Evolutionary conservation across 1,140 invertebrate species (phyloP).

Genomic region (Leptinotarsa defecta): DNA sequence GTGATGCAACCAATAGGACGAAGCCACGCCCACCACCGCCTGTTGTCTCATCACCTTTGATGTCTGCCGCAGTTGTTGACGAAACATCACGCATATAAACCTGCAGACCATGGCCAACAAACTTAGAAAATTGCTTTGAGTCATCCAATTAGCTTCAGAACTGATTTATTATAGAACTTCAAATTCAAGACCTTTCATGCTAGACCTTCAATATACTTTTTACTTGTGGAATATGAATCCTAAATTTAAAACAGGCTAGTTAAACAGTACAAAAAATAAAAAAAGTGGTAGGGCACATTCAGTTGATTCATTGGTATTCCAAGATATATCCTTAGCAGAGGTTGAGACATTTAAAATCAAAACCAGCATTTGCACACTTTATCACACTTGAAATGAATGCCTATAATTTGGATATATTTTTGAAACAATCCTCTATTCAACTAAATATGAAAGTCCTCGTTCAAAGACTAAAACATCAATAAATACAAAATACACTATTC

Average conservation of each 20-base stretch:
- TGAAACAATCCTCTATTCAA: slow-evolving; percentile 9
- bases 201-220: not conserved
- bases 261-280: slow-evolving; percentile 29
- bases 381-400: slow-evolving; percentile 15
- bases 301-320: slow-evolving; percentile 22
- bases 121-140: too few species aligned
- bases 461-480: too few species aligned
- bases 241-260: slow-evolving; percentile 45
- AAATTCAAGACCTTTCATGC: too few species aligned
- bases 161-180: too few species aligned
- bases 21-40: too few species aligned
- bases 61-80: too few species aligned
- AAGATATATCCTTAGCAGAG: slow-evolving; percentile 1
- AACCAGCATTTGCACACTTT: not conserved
- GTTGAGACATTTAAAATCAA: slow-evolving; percentile 16
- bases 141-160: too few species aligned
- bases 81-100: too few species aligned
- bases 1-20: too few species aligned
- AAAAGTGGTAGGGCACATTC: slow-evolving; percentile 14
- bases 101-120: too few species aligned
- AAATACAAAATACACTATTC: too few species aligned
- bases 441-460: slow-evolving; percentile 1
- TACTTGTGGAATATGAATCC: slow-evolving; percentile 20
- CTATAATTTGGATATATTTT: slow-evolving; percentile 12
- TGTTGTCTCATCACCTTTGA: too few species aligned